Base-by-base conservation (phyloP, 2,113 vertebrate species). In the Platichthys flesus region DNA sequence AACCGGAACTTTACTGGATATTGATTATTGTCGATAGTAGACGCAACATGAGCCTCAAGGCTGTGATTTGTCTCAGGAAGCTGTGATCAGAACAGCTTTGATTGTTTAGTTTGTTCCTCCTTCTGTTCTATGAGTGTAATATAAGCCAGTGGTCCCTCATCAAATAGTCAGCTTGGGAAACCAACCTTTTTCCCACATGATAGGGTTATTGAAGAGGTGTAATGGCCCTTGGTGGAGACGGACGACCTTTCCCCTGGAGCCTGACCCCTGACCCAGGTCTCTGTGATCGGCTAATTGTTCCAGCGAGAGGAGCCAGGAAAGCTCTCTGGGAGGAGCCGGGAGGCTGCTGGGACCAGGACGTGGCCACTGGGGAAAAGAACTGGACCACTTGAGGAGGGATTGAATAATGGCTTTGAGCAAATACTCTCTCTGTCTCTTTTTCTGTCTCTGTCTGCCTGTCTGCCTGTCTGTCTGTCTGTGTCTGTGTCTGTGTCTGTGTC, bases 281-380 rank as follows among this genome's bases (percentile, higher is more conserved):
- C 81, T 90, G 81, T 90, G 86, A 90, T 91, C 89, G 85, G 81
- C 83, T 90, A 88, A 90, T 89, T 91, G 78, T 63, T 23, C 12
- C 37, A 63, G 61, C 37, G 60, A 42, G 83, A 40, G 74, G 70
- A 76, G 76, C 62, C 45, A 71, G 76, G 37, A 83, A 87, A 85
- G 79, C 79, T 80, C 71, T 61, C 28, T 28, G 28, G 59, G 35
- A 66, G 81, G 76, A 82, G 73, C 15, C 9, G 24, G 26, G 57
- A 14, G 54, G 57, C 72, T 61, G 12, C 40, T 12, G 76, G 23
- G 72, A 71, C 72, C 21, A 9, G 68, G 73, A 79, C 40, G 45
- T 49, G 55, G 68, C 79, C 23, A 21, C 55, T 24, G 60, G 76
- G 71, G 23, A 66, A 15, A 51, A 69, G 37, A 64, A 57, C 68